Conservation (phyloP, 2,113 vertebrate species). For the Petromus typicus region DNA sequence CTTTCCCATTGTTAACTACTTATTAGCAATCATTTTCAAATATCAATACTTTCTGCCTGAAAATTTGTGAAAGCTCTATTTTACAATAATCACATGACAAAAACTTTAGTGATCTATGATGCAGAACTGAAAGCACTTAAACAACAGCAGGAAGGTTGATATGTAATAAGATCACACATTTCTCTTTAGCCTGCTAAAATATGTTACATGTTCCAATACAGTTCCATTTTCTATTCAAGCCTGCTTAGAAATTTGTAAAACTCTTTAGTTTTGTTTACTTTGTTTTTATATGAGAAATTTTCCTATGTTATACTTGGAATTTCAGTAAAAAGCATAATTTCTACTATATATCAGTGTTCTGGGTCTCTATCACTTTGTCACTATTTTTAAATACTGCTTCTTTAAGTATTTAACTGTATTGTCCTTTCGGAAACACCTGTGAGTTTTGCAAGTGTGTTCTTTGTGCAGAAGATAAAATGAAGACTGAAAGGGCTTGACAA, state of each 20-base stretch:
- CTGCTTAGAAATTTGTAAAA: not conserved
- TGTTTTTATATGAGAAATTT: not conserved
- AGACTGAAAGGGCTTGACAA: not conserved
- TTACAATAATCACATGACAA: not conserved
- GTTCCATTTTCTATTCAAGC: not conserved
- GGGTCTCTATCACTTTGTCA: not conserved
- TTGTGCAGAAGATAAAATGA: not conserved
- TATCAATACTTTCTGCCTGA: not conserved
- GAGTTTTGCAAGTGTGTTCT: not conserved
- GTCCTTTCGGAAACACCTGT: not conserved
- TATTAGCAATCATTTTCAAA: not conserved
- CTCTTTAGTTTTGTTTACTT: not conserved
- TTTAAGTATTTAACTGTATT: not conserved
- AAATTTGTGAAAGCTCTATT: conserved; percentile 4
- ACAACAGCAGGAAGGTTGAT: not conserved
- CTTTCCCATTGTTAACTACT: not conserved
- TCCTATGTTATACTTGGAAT: not conserved
- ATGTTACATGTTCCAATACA: not conserved
- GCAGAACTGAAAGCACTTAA: not conserved
- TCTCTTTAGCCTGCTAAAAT: not conserved
- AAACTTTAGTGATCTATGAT: not conserved
- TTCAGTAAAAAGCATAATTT: not conserved
- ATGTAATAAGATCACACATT: not conserved
- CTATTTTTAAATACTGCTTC: not conserved
- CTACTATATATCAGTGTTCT: not conserved